Percentiles rank a stretch among this genome's conserved stretches.
phyloP scores from a whole-genome alignment of 1,140 invertebrate genomes.

The Galendromus occidentalis region DNA sequence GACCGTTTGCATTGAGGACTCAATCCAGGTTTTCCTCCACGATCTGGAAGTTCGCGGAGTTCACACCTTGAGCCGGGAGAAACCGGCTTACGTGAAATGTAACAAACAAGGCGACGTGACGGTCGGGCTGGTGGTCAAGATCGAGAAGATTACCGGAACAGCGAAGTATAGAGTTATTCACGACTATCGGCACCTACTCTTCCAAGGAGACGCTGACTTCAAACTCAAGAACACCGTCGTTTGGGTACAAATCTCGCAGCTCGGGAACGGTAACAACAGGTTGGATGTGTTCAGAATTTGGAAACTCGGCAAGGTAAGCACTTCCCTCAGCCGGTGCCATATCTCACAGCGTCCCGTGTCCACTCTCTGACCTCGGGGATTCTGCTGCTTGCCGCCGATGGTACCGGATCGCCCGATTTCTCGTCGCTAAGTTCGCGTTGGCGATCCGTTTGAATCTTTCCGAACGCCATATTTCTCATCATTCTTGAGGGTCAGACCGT shows the following conservation, averaged over 20 bases:
- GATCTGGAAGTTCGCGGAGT: slow-evolving; percentile 17
- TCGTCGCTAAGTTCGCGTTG: no score
- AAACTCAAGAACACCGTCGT: slow-evolving; percentile 18
- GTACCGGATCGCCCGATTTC: no score
- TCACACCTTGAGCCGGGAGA: slow-evolving; percentile 19
- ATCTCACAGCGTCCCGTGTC: no score
- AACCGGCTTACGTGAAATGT: slow-evolving; percentile 12
- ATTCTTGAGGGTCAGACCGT: no score
- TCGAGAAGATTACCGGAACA: slow-evolving; percentile 19
- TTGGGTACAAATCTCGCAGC: slow-evolving; percentile 21
- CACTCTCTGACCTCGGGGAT: no score
- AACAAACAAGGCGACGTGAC: slow-evolving; percentile 14
- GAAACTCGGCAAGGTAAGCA: slow-evolving; percentile 20
- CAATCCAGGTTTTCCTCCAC: background rate
- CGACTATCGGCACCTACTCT: slow-evolving; percentile 21
- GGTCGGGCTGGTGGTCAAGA: slow-evolving; percentile 20
- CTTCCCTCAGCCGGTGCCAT: background rate
- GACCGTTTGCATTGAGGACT: background rate
- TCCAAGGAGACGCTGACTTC: slow-evolving; percentile 22
- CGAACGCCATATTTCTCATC: no score
- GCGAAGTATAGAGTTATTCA: slow-evolving; percentile 21
- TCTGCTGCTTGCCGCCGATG: no score
- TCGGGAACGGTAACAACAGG: slow-evolving; percentile 14
- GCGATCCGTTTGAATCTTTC: no score
- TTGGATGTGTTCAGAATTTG: slow-evolving; percentile 20